Base-by-base conservation (phyloP, 2,113 vertebrate genomes). In the Bos indicus region DNA sequence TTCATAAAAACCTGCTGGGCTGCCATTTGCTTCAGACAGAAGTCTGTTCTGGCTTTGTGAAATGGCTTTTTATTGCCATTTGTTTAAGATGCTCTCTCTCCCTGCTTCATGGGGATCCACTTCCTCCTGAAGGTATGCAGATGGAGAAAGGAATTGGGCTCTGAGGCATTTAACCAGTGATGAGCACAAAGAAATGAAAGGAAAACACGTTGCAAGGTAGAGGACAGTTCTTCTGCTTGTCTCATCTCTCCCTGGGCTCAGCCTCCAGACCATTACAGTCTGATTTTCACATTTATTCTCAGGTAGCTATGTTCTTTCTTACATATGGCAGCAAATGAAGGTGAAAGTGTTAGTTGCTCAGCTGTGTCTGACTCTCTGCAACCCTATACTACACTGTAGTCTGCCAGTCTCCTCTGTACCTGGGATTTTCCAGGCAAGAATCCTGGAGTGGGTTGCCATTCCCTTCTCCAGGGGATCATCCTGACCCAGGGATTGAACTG, bases 11-110 rank as follows among this genome's bases (percentile, higher is more conserved):
- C 88, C 90, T 77, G 97, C 97, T 97, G 95, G n/a, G 14, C 97
- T 97, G 96, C 97, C 97, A 67, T 98, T 98, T 97, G 96, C 97
- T 98, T 98, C 97, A 98, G 98, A 95, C 90, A 97, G 81, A 17
- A 5, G 67, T 88, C 96, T 96, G 26, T 95, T 95, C 92, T 98
- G 94, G 94, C 97, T 96, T 86, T n/a, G 13, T 14, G 84, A 95
- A 96, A 14, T 57, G 52, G 36, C 84, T 3, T 92, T 97, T 98
- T 95, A 96, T 96, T 97, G 67, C 67, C 88, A 46, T 59, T 98
- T 93, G 48, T 97, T 98, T 98, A 95, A 98, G 67, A 97, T 71
- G 57, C 86, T 64, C 14, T 84, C 77, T 43, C 16, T 88, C 78
- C 19, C 86, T 82, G n/a, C 80, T 96, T 85, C 36, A 5, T 25